A percentile compares a stretch with the other conserved stretches of the same genome.
phyloP scores from a whole-genome alignment of 2,113 vertebrate genomes.

The Noturus placidus region DNA sequence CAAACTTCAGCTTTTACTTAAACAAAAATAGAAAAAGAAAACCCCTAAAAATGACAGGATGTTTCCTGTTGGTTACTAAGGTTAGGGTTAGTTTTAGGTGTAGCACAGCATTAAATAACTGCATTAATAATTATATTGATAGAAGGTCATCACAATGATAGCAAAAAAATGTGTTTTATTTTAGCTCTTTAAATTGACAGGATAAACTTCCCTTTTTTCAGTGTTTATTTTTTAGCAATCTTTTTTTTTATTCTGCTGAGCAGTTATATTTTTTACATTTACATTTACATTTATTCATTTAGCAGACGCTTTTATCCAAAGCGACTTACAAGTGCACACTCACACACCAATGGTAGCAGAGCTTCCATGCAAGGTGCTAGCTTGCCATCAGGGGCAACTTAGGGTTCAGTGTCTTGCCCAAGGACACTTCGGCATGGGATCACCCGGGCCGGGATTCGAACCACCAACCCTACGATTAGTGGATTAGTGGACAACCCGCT shows the following conservation, averaged over 20 bases:
- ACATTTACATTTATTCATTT: too few species aligned
- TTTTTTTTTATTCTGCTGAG: not conserved
- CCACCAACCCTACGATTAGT: too few species aligned
- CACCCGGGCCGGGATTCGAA: too few species aligned
- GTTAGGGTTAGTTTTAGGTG: not conserved
- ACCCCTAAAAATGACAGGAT: not conserved
- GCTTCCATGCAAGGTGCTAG: too few species aligned
- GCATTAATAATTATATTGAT: not conserved
- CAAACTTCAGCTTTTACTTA: not conserved
- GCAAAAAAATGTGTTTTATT: not conserved
- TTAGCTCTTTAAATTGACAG: constrained; percentile 17
- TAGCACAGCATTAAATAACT: not conserved
- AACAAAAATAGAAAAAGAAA: not conserved
- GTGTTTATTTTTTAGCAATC: not conserved
- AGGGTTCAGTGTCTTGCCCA: too few species aligned
- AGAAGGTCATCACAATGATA: not conserved
- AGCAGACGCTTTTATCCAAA: too few species aligned
- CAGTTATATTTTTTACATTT: not conserved
- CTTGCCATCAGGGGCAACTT: too few species aligned
- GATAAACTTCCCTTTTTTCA: not conserved
- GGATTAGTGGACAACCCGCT: too few species aligned
- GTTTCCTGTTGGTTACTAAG: not conserved
- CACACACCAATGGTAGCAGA: too few species aligned
- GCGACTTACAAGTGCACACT: too few species aligned
- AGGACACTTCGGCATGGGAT: too few species aligned